Conservation (phyloP, 2,113 vertebrate species). For the Sinocyclocheilus rhinocerous region DNA sequence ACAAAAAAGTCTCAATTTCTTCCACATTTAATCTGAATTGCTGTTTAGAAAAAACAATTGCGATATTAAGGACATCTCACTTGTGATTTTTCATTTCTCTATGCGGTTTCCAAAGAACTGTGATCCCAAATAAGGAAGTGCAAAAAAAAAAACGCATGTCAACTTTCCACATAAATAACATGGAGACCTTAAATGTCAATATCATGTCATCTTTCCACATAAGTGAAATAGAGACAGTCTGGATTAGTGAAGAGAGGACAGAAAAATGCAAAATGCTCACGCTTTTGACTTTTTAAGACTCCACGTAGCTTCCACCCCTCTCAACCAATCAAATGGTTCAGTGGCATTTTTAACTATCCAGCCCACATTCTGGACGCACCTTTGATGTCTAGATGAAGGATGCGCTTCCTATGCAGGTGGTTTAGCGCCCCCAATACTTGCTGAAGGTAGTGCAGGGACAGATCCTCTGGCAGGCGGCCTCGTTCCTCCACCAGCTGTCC, state of each 20-base stretch:
- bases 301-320: background rate
- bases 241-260: background rate
- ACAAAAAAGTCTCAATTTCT: background rate
- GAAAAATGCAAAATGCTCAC: background rate
- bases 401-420: conserved; percentile 81
- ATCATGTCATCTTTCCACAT: conserved; percentile 6
- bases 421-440: conserved; percentile 86
- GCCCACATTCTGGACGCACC: conserved; percentile 70
- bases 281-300: background rate
- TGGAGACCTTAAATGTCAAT: background rate
- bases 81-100: conserved; percentile 2
- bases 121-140: background rate
- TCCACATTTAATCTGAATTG: background rate
- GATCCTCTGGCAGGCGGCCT: conserved; percentile 88
- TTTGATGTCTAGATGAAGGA: conserved; percentile 94
- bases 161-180: background rate
- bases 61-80: background rate
- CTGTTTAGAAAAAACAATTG: background rate
- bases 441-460: conserved; percentile 86
- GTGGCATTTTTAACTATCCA: background rate
- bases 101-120: conserved; percentile 7
- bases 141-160: conserved; percentile 6
- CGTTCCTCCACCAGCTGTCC: conserved; percentile 86
- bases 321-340: background rate
- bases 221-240: background rate